A percentile compares a stretch with the other conserved stretches of the same genome.
Conservation (phyloP, 2,888 invertebrate genomes). For the Sarcophaga caerulescens region DNA sequence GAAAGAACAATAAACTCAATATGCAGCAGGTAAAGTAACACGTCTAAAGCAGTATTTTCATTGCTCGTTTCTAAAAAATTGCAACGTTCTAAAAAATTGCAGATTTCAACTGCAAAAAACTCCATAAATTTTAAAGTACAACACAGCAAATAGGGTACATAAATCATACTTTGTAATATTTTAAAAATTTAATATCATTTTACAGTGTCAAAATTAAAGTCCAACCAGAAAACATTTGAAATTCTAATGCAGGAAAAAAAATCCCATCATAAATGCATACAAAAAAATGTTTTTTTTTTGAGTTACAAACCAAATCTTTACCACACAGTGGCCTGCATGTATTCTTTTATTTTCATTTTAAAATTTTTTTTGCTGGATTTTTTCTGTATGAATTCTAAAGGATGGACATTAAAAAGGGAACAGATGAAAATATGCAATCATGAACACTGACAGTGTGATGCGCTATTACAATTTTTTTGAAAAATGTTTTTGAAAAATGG, state of each 20-base stretch:
- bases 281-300: neutral
- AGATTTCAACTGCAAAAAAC: neutral
- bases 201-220: slow-evolving; percentile 1
- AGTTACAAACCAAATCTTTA: slow-evolving; percentile 53
- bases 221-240: neutral
- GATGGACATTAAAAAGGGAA: too few relatives aligned
- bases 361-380: too few relatives aligned
- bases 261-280: slow-evolving; percentile 30
- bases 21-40: too few relatives aligned
- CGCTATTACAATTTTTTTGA: too few relatives aligned
- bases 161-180: slow-evolving; percentile 5
- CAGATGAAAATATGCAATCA: too few relatives aligned
- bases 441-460: too few relatives aligned
- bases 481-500: too few relatives aligned
- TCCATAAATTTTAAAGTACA: slow-evolving; percentile 12
- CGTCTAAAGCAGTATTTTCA: too few relatives aligned
- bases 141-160: neutral
- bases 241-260: neutral
- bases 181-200: slow-evolving; percentile 24
- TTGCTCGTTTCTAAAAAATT: too few relatives aligned
- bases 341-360: neutral
- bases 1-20: too few relatives aligned
- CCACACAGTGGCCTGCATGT: slow-evolving; percentile 55
- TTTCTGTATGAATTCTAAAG: too few relatives aligned
- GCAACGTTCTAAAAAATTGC: too few relatives aligned